These are phyloP conservation scores for Rhopalosiphum padi DNA, from an alignment of 1,140 invertebrate species.

Conservation along the genomic window DNA sequence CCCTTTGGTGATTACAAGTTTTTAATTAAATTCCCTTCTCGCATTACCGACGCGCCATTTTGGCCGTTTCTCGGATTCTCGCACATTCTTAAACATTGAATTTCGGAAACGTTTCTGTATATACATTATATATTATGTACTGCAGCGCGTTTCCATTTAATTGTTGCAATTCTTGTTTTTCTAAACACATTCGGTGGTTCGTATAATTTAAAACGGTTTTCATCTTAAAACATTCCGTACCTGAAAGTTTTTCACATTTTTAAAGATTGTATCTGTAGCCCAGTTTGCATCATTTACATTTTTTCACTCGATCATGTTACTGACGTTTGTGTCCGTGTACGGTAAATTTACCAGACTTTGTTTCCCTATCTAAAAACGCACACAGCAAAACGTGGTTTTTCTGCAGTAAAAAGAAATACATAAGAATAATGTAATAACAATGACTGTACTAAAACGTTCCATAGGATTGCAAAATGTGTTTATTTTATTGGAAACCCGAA, in stretches of 20 bases:
- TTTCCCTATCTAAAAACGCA: not conserved
- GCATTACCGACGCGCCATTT: not conserved
- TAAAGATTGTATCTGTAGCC: not conserved
- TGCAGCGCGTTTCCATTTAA: not conserved
- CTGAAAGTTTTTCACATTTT: not conserved
- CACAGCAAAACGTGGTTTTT: too few species aligned
- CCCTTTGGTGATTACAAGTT: not conserved
- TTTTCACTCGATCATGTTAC: not conserved
- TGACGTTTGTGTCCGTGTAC: not conserved
- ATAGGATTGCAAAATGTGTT: too few species aligned
- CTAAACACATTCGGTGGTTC: not conserved
- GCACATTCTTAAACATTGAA: constrained; percentile 1
- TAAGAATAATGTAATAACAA: not conserved
- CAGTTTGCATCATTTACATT: not conserved
- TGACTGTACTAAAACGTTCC: not conserved
- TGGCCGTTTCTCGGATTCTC: not conserved
- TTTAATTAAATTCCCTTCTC: constrained; percentile 18
- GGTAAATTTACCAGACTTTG: not conserved
- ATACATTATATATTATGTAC: not conserved
- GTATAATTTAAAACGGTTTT: not conserved
- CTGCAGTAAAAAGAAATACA: not conserved
- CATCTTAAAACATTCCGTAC: not conserved
- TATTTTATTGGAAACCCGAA: too few species aligned
- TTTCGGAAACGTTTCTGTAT: not conserved
- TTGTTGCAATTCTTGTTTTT: not conserved